Conservation (phyloP, 2,113 vertebrate species). For the Corynorhinus townsendii region DNA sequence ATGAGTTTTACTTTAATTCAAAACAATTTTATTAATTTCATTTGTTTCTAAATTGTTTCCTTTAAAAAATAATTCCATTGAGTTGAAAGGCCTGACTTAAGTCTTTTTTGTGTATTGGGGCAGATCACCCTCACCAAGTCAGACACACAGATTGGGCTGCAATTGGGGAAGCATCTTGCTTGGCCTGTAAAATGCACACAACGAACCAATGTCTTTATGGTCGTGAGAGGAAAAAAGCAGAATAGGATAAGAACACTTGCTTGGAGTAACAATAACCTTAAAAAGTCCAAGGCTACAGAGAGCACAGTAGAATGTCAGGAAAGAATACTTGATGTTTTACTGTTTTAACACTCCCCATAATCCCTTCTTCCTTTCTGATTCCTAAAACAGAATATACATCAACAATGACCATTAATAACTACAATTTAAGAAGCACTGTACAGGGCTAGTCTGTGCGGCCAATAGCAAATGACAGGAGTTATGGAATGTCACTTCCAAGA, state of each 20-base stretch:
- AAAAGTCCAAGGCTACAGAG: not conserved
- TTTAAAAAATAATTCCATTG: constrained; percentile 2
- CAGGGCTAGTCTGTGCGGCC: not conserved
- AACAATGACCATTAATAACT: not conserved
- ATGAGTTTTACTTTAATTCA: constrained; percentile 29
- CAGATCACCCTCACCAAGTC: not conserved
- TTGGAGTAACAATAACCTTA: not conserved
- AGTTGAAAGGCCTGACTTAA: not conserved
- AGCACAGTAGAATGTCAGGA: not conserved
- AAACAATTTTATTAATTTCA: not conserved
- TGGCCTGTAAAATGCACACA: not conserved
- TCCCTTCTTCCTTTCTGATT: not conserved
- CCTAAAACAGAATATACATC: not conserved
- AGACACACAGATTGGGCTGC: not conserved
- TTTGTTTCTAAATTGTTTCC: not conserved
- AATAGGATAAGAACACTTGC: not conserved
- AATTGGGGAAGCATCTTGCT: not conserved
- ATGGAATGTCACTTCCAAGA: not conserved
- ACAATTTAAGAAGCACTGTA: not conserved
- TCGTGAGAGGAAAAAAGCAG: not conserved
- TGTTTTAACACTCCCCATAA: not conserved
- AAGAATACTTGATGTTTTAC: not conserved
- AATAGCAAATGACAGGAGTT: not conserved
- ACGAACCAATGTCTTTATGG: too few species aligned
- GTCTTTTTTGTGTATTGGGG: not conserved